Evolutionary conservation across 1,140 invertebrate species (phyloP), one percentile per base, ranked within the genome.

Genomic region (Sinella curviseta): DNA sequence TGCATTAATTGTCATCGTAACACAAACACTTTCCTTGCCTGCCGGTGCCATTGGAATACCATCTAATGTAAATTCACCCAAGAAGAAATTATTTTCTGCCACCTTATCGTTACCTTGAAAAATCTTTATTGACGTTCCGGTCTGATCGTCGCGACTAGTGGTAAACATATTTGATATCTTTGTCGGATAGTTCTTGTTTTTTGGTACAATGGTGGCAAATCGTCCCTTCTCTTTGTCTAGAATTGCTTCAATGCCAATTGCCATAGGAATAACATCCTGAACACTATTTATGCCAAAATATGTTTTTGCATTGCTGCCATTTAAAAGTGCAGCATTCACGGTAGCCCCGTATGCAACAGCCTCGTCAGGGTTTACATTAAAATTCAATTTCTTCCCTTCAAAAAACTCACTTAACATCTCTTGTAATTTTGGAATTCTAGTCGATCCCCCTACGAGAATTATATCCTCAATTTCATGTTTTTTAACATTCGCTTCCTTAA

Each of bases 281-380:
- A 76, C 20, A 60, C 39, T 8, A 48, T 48, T 17, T 8, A 48
- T 8, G 8, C 54, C 4, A 65, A 76, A 48, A 16, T 30, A 2
- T 60, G 12, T 84, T n/a, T n/a, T n/a, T n/a, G n/a, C n/a, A n/a
- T n/a, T n/a, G n/a, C n/a, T n/a, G 14, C 80, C 83, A 76, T 48
- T 86, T 82, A 1, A 36, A 4, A 35, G 4, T 48, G 90, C 90
- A 65, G 93, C 93, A 73, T 94, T 91, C 1, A 92, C 89, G 3
- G 91, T 91, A 28, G 92, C 92, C 8, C 93, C 92, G 84, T 93
- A 94, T 16, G 92, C 93, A 0, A 94, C 92, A 35, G 92, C 92
- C 83, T 93, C 92, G 84, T 94, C 93, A 14, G 92, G 93, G 84
- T 92, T 92, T 81, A 92, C 92, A 0, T 89, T 89, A 82, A 91